Base-by-base conservation (phyloP, 2,113 vertebrate species). In the Lanius collurio region DNA sequence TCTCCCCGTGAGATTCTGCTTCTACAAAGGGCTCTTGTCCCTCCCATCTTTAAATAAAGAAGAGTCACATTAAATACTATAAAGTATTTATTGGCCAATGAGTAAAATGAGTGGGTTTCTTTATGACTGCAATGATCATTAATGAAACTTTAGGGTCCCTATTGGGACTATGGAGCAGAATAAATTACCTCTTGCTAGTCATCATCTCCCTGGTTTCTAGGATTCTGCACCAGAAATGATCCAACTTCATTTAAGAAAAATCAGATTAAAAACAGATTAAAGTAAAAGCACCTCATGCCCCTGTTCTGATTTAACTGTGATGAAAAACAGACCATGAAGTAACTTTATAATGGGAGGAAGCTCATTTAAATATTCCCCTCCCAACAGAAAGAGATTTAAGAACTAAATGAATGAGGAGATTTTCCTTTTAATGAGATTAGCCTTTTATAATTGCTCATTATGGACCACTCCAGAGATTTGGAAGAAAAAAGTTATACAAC, bases 291-390 rank as follows among this genome's bases (percentile, higher is more conserved):
- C 73, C 93, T 96, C 60, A 73, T 93, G 87, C 93, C 59, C 84
- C 49, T 76, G 55, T 75, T 94, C 68, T 84, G 79, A 97, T 79
- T 93, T 93, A 93, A 93, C 86, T 84, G 77, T 94, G 78, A 96
- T 86, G 80, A 92, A 91, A 93, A 96, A 86, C 90, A 95, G 95
- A 94, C 89, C 84, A 94, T 70, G 53, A 85, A 89, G 87, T 94
- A 92, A 93, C 76, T 91, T 90, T 89, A 55, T 96, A 90, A 97
- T 56, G 44, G 56, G 78, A 95, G 94, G 94, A 93, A 97, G 82
- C 82, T 87, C 74, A 88, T 83, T 93, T 94, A 92, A 90, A 94
- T 95, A 95, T 76, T 92, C 79, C 78, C 87, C 87, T 84, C 90
- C 93, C 87, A 83, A 90, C 70, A 89, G 90, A 89, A 96, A 94